phyloP scores from a whole-genome alignment of 2,113 vertebrate genomes.

The Corapipo altera region DNA sequence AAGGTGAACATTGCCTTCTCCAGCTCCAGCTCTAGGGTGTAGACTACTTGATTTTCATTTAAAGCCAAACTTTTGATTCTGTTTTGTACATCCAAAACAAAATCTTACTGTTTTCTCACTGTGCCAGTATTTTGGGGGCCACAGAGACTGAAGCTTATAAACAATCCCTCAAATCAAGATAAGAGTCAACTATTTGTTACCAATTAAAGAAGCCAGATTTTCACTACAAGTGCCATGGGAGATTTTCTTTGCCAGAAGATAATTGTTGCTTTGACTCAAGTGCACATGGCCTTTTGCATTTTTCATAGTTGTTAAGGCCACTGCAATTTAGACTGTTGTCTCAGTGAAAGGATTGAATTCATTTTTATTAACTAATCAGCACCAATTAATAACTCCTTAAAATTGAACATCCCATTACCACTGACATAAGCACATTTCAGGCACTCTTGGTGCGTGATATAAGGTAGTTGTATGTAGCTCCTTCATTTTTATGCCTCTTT shows the following conservation, averaged over 20 bases:
- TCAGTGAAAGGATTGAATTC: not conserved
- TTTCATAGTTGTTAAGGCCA: not conserved
- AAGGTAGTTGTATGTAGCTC: not conserved
- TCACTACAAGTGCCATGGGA: constrained; percentile 2
- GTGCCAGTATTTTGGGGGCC: not conserved
- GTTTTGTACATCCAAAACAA: not conserved
- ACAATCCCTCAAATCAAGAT: not conserved
- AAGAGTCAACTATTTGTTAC: not conserved
- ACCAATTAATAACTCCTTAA: not conserved
- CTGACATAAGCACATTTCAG: not conserved
- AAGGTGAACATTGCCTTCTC: not conserved
- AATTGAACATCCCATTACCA: not conserved
- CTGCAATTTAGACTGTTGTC: not conserved
- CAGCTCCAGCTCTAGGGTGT: not conserved
- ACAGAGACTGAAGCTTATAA: not conserved
- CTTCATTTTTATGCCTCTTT: not conserved
- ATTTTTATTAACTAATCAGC: not conserved
- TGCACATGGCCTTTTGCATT: not conserved
- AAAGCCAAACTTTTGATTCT: not conserved
- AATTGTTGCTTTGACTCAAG: constrained; percentile 6
- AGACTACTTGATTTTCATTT: not conserved
- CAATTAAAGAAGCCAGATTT: not conserved
- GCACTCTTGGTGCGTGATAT: not conserved
- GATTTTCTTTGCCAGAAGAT: constrained; percentile 8
- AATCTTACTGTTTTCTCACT: not conserved